phyloP scores from a whole-genome alignment of 2,888 invertebrate genomes.

The Oxyteleia sp. region DNA sequence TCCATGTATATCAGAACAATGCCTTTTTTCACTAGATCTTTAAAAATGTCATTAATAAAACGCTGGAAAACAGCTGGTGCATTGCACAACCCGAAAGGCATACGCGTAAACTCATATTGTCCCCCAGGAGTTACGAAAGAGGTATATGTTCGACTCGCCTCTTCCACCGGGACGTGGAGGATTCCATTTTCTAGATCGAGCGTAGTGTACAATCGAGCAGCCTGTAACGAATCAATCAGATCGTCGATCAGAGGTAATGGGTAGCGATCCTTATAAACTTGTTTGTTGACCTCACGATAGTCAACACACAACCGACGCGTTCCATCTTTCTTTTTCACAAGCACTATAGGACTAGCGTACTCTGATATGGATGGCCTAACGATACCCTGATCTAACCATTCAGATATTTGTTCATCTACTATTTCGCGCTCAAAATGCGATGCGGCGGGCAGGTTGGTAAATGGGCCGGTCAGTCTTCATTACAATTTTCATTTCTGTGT shows the following conservation, averaged over 20 bases:
- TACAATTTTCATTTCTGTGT: conserved; percentile 3
- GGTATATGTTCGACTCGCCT: conserved; percentile 2
- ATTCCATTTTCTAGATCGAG: conserved; percentile 7
- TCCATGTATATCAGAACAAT: conserved; percentile 4
- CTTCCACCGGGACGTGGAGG: conserved; percentile 8
- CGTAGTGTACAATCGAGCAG: not conserved
- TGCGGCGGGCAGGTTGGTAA: not conserved
- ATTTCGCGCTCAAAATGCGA: not conserved
- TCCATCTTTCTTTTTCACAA: conserved; percentile 13
- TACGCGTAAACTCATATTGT: conserved; percentile 9
- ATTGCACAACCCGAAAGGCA: conserved; percentile 11
- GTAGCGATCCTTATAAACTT: conserved; percentile 3
- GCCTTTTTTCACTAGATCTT: not conserved
- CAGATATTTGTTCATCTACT: conserved; percentile 2
- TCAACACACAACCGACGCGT: not conserved
- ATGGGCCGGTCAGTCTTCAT: conserved; percentile 4
- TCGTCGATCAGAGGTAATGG: conserved; percentile 1
- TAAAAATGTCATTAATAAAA: conserved; percentile 2
- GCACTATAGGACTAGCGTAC: conserved; percentile 1
- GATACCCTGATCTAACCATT: not conserved
- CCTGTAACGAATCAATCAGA: not conserved
- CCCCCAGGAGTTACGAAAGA: conserved; percentile 6
- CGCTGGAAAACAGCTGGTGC: conserved; percentile 4
- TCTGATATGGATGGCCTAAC: conserved; percentile 4
- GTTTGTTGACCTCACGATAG: not conserved